These are phyloP conservation scores for Pristionchus entomophagus DNA, from an alignment of 2,888 invertebrate genomes.

Conservation along the genomic window DNA sequence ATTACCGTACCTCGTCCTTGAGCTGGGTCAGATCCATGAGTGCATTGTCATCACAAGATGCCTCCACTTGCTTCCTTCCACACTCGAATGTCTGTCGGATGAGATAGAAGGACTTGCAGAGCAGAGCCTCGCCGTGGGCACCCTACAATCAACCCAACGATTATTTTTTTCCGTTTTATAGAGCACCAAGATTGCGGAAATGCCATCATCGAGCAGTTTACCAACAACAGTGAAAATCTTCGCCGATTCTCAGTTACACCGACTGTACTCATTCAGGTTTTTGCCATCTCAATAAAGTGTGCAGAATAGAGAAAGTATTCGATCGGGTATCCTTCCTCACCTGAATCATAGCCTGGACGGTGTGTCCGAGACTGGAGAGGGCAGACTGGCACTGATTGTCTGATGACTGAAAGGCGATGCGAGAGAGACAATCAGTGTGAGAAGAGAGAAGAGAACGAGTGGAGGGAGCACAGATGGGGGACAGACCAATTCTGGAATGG, in stretches of 20 bases:
- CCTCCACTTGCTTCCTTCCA: conserved; percentile 61
- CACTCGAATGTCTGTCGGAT: conserved; percentile 70
- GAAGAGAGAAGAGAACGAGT: conserved; percentile 64
- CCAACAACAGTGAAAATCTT: too few relatives aligned
- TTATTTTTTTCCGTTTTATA: neutral
- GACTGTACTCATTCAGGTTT: conserved; percentile 28
- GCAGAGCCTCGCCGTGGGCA: conserved; percentile 72
- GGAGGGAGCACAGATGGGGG: conserved; percentile 69
- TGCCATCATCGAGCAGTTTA: neutral
- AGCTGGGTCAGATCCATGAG: conserved; percentile 61
- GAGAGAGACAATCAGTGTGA: conserved; percentile 65
- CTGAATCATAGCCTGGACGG: conserved; percentile 69
- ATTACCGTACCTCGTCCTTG: conserved; percentile 60
- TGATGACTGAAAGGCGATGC: conserved; percentile 56
- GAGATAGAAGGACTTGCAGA: conserved; percentile 73
- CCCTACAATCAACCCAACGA: conserved; percentile 53
- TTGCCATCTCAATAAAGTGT: neutral
- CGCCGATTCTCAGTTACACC: too few relatives aligned
- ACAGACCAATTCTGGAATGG: conserved; percentile 67
- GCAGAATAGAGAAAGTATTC: too few relatives aligned
- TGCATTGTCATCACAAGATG: conserved; percentile 62
- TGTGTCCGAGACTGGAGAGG: conserved; percentile 63
- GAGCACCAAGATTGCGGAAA: neutral
- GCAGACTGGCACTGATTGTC: conserved; percentile 68
- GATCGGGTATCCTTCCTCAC: too few relatives aligned